These are phyloP conservation scores for Sitobion miscanthi DNA, from an alignment of 1,140 invertebrate species.

Conservation along the genomic window DNA sequence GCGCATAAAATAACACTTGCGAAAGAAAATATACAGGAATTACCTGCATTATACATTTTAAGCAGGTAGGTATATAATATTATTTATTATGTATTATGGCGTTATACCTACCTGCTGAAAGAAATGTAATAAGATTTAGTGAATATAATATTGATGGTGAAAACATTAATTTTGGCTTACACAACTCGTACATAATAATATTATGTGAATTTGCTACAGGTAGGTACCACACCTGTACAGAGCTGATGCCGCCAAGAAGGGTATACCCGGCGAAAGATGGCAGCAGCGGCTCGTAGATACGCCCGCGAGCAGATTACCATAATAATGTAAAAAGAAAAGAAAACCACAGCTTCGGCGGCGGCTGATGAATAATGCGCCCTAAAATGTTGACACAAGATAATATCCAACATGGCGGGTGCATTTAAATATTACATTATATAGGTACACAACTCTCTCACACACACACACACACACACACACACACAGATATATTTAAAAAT, in stretches of 20 bases:
- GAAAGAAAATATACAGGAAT: background rate
- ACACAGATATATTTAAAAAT: background rate
- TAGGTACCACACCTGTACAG: constrained; percentile 5
- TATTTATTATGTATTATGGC: background rate
- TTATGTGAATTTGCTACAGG: background rate
- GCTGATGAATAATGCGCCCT: constrained; percentile 13
- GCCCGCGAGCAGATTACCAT: constrained; percentile 25
- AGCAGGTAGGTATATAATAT: background rate
- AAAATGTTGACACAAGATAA: constrained; percentile 27
- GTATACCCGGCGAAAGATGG: background rate
- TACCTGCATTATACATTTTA: background rate
- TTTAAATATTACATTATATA: constrained; percentile 39
- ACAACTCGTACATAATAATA: background rate
- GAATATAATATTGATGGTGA: background rate
- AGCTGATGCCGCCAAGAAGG: background rate
- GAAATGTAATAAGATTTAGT: constrained; percentile 6
- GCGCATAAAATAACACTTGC: background rate
- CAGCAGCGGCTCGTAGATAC: background rate
- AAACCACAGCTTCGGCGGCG: background rate
- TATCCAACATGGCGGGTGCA: constrained; percentile 35
- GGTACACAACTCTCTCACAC: background rate
- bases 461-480: background rate
- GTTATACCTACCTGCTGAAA: background rate
- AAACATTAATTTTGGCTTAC: background rate
- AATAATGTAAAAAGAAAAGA: constrained; percentile 2